These are phyloP conservation scores for Callaeas wilsoni DNA, from an alignment of 2,113 vertebrate genomes.

Conservation along the genomic window DNA sequence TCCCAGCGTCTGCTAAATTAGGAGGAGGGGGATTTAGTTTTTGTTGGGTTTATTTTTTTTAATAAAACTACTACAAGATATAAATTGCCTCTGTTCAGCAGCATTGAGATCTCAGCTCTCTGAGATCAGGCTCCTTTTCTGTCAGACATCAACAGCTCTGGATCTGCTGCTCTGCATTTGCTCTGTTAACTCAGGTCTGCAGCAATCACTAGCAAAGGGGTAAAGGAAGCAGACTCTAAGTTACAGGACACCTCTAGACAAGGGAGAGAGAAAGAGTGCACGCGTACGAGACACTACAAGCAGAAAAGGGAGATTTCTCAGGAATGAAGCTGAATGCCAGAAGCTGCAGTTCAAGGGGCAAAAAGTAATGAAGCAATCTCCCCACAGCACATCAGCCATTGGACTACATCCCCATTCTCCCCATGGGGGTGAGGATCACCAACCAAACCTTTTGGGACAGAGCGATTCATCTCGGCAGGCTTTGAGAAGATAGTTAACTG, in stretches of 20 bases:
- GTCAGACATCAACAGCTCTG: slow-evolving; percentile 14
- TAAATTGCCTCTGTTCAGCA: slow-evolving; percentile 55
- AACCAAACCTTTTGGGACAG: neutral
- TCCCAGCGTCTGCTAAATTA: slow-evolving; percentile 41
- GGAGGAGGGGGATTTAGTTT: neutral
- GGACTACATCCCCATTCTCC: neutral
- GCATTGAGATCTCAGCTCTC: neutral
- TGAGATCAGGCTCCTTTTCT: neutral
- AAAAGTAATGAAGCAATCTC: neutral
- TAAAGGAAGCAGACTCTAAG: neutral
- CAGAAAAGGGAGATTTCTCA: neutral
- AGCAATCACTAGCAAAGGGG: neutral
- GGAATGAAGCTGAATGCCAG: neutral
- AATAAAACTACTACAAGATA: slow-evolving; percentile 45
- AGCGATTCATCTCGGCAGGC: neutral
- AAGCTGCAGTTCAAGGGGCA: neutral
- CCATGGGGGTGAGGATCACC: neutral
- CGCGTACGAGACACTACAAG: neutral
- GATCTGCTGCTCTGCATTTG: neutral
- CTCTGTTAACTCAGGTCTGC: neutral
- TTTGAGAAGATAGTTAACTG: neutral
- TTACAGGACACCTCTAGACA: neutral
- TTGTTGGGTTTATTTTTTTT: neutral
- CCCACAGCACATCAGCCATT: neutral
- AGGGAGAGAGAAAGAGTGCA: neutral